These are phyloP conservation scores for Agrotis exclamationis DNA, from an alignment of 2,888 invertebrate species.

Conservation along the genomic window DNA sequence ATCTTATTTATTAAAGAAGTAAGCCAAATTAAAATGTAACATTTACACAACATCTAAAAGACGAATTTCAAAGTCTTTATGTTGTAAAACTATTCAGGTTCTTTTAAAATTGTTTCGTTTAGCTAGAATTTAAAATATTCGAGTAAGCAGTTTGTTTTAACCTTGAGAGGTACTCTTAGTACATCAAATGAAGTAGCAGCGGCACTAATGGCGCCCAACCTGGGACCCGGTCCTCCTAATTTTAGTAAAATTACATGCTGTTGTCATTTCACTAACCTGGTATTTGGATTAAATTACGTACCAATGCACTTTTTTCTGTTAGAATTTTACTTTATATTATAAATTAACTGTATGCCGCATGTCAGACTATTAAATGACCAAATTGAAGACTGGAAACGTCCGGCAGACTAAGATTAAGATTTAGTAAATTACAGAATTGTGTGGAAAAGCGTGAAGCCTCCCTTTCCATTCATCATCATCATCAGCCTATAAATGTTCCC, in stretches of 20 bases:
- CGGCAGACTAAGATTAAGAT: too few relatives aligned
- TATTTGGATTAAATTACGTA: too few relatives aligned
- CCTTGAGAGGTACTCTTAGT: neutral
- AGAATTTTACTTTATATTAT: too few relatives aligned
- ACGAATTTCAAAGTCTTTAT: slow-evolving; percentile 1
- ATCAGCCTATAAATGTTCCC: too few relatives aligned
- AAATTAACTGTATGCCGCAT: too few relatives aligned
- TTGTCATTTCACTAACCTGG: neutral
- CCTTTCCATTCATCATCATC: too few relatives aligned
- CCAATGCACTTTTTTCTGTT: too few relatives aligned
- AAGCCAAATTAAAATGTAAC: neutral
- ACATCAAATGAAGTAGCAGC: neutral
- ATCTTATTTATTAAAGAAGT: neutral
- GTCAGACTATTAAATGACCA: too few relatives aligned
- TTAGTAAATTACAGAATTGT: too few relatives aligned
- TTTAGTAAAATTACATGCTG: neutral
- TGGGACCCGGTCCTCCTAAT: neutral
- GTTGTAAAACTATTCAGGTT: neutral
- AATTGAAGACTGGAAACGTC: too few relatives aligned
- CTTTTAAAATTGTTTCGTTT: slow-evolving; percentile 6
- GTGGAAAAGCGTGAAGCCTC: too few relatives aligned
- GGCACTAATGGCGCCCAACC: neutral
- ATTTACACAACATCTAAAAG: slow-evolving; percentile 8
- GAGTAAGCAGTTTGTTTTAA: neutral
- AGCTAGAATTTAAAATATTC: neutral